These are phyloP conservation scores for Caenorhabditis parvicauda DNA, from an alignment of 2,888 invertebrate species.

Conservation along the genomic window DNA sequence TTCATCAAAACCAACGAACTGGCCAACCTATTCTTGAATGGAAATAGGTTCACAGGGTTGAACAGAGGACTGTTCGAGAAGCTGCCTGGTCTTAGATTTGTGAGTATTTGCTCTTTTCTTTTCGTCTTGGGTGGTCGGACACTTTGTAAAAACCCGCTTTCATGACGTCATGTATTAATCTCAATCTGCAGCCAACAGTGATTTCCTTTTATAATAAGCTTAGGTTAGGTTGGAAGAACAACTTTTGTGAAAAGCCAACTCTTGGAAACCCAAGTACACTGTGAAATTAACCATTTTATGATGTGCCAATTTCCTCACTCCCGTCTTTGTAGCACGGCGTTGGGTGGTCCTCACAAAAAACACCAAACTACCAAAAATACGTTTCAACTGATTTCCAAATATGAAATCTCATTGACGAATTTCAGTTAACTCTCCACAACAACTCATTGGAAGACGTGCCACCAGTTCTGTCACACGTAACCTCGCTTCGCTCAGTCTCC, in stretches of 20 bases:
- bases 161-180: too few species aligned
- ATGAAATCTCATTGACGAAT: background rate
- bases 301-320: too few species aligned
- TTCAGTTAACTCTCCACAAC: slow-evolving; percentile 41
- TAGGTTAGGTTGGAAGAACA: too few species aligned
- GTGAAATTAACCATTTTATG: too few species aligned
- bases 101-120: slow-evolving; percentile 8
- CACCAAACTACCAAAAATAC: background rate
- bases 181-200: too few species aligned
- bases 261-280: too few species aligned
- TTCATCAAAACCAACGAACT: slow-evolving; percentile 39
- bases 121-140: background rate
- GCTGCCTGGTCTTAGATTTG: slow-evolving; percentile 43
- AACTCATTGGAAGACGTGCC: slow-evolving; percentile 43
- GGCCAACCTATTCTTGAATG: slow-evolving; percentile 43
- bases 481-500: slow-evolving; percentile 30
- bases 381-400: background rate
- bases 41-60: slow-evolving; percentile 36
- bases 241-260: too few species aligned
- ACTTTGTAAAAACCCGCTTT: too few species aligned
- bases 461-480: slow-evolving; percentile 11
- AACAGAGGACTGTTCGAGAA: slow-evolving; percentile 30
- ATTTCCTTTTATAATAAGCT: too few species aligned
- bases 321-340: too few species aligned
- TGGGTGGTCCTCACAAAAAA: background rate